phyloP scores from a whole-genome alignment of 2,113 vertebrate genomes.

The Monarcha castaneiventris region DNA sequence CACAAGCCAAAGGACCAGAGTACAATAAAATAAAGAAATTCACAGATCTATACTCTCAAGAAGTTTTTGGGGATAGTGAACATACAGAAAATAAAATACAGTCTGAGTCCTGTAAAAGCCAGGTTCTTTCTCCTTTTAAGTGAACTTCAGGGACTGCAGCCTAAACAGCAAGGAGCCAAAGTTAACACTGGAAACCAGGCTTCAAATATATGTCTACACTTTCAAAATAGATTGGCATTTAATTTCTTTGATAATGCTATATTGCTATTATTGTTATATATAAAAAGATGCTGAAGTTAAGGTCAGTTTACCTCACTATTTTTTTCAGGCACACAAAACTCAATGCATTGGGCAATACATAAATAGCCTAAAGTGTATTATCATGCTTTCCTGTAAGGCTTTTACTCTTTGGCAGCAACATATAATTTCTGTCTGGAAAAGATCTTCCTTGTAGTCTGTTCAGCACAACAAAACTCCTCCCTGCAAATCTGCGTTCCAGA shows the following conservation, averaged over 20 bases:
- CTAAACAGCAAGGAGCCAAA: not conserved
- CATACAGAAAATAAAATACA: not conserved
- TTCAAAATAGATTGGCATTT: not conserved
- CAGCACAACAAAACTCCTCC: conserved; percentile 18
- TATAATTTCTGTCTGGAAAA: conserved; percentile 42
- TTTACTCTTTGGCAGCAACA: conserved; percentile 21
- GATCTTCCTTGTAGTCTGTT: not conserved
- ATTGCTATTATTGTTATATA: not conserved
- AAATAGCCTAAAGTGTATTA: not conserved
- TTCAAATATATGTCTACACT: not conserved
- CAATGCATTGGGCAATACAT: not conserved
- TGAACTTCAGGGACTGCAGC: not conserved
- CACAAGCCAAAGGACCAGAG: not conserved
- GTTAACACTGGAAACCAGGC: not conserved
- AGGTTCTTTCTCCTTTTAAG: not conserved
- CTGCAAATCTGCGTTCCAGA: not conserved
- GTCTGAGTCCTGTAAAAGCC: not conserved
- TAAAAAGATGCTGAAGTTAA: not conserved
- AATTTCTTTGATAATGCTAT: not conserved
- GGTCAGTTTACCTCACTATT: not conserved
- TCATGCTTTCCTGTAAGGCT: not conserved
- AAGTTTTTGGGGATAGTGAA: not conserved
- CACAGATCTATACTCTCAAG: not conserved
- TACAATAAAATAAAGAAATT: not conserved
- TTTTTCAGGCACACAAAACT: not conserved